These are phyloP conservation scores for Marmota flaviventris DNA, from an alignment of 2,113 vertebrate genomes.

Conservation along the genomic window DNA sequence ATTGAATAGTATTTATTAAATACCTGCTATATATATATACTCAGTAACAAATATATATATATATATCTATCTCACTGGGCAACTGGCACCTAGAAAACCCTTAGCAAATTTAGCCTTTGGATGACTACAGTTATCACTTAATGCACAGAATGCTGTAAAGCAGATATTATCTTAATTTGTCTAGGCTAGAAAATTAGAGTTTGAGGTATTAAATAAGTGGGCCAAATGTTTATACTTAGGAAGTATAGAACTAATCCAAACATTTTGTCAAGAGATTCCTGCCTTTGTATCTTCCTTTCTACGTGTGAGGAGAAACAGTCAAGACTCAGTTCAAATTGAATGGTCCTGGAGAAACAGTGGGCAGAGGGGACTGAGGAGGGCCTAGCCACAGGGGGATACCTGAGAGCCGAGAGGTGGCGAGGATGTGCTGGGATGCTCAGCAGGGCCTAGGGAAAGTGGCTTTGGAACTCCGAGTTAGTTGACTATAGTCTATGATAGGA, in stretches of 20 bases:
- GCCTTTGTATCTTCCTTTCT: neutral
- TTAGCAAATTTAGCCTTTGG: neutral
- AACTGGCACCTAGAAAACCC: neutral
- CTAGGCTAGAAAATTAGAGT: neutral
- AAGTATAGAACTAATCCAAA: neutral
- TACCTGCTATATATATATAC: neutral
- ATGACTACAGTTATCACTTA: neutral
- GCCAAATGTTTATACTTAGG: neutral
- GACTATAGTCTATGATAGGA: neutral
- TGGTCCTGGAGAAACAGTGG: neutral
- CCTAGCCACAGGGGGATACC: neutral
- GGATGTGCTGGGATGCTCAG: too few relatives aligned
- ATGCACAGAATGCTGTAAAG: neutral
- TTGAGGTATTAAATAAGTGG: neutral
- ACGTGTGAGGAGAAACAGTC: neutral
- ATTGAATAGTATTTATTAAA: slow-evolving; percentile 51
- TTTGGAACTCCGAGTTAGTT: neutral
- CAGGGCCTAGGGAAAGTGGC: neutral
- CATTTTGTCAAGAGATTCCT: neutral
- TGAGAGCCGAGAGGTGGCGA: neutral
- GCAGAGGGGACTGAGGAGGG: neutral
- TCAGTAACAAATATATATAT: too few relatives aligned
- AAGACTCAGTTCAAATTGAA: neutral
- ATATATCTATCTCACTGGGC: neutral
- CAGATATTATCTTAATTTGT: slow-evolving; percentile 23